Conservation (phyloP, 2,797 vertebrate genomes). For the Melanotaenia boesemani region DNA sequence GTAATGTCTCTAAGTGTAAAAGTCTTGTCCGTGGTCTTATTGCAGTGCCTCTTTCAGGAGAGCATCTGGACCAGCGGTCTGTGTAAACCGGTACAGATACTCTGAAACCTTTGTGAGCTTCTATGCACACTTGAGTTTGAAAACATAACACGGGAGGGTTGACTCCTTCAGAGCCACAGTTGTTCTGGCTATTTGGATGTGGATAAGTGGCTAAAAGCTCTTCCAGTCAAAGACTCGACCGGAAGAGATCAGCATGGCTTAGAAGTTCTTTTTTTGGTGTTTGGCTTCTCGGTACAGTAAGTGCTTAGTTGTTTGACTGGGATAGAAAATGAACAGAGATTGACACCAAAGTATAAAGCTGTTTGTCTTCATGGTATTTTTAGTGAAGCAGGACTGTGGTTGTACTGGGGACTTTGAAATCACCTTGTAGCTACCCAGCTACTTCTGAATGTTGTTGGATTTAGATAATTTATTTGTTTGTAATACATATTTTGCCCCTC, state of each 20-base stretch:
- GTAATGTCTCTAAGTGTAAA: not conserved
- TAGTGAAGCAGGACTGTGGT: constrained; percentile 11
- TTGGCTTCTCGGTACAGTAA: constrained; percentile 27
- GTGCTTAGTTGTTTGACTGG: constrained; percentile 52
- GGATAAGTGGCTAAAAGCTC: constrained; percentile 75
- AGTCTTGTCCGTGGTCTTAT: not conserved
- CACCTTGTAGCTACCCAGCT: not conserved
- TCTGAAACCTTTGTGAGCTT: not conserved
- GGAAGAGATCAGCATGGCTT: constrained; percentile 73
- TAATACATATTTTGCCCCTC: not conserved
- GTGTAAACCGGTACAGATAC: not conserved
- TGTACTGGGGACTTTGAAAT: constrained; percentile 20
- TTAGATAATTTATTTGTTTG: not conserved
- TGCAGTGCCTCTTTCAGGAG: not conserved
- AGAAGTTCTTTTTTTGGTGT: constrained; percentile 60
- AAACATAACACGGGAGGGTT: constrained; percentile 3
- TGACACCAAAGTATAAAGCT: constrained; percentile 20
- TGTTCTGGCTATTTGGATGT: constrained; percentile 71
- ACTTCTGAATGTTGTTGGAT: not conserved
- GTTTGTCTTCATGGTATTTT: constrained; percentile 17
- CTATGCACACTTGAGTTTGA: constrained; percentile 1
- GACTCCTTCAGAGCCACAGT: constrained; percentile 29
- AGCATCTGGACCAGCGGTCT: not conserved
- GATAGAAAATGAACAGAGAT: constrained; percentile 49
- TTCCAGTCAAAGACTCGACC: constrained; percentile 68